phyloP scores from a whole-genome alignment of 2,797 vertebrate species.

The Leptoclinus maculatus region DNA sequence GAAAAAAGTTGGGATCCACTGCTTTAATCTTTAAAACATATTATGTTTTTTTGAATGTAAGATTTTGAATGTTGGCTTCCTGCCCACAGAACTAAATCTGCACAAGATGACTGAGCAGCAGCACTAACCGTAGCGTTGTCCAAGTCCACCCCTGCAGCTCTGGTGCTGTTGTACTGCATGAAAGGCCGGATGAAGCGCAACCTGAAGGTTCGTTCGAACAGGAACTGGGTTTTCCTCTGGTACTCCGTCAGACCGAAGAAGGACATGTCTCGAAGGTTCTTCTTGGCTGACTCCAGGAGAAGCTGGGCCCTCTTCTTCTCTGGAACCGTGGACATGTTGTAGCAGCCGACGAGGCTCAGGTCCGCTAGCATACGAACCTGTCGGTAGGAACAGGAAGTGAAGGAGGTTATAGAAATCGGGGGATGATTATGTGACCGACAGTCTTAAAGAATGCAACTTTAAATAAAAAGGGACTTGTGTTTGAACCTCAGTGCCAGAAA shows the following conservation, averaged over 20 bases:
- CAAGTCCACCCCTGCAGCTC: constrained; percentile 95
- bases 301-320: constrained; percentile 96
- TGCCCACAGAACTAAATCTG: not conserved
- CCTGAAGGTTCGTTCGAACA: constrained; percentile 97
- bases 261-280: constrained; percentile 98
- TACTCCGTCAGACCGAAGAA: constrained; percentile 99
- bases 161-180: constrained; percentile 98
- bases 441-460: not conserved
- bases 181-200: constrained; percentile 98
- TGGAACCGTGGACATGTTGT: constrained; percentile 97
- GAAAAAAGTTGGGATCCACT: not conserved
- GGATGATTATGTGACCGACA: not conserved
- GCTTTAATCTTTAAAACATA: not conserved
- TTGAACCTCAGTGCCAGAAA: not conserved
- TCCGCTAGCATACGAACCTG: constrained; percentile 97
- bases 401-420: not conserved
- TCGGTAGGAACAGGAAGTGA: not conserved
- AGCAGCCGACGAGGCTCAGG: constrained; percentile 97
- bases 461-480: not conserved
- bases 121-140: constrained; percentile 88
- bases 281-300: constrained; percentile 97
- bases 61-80: not conserved
- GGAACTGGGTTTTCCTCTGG: constrained; percentile 99
- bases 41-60: not conserved
- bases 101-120: not conserved